A percentile compares a stretch with the other conserved stretches of the same genome.
Conservation (phyloP, 2,113 vertebrate species). For the Ancistrus triradiatus region DNA sequence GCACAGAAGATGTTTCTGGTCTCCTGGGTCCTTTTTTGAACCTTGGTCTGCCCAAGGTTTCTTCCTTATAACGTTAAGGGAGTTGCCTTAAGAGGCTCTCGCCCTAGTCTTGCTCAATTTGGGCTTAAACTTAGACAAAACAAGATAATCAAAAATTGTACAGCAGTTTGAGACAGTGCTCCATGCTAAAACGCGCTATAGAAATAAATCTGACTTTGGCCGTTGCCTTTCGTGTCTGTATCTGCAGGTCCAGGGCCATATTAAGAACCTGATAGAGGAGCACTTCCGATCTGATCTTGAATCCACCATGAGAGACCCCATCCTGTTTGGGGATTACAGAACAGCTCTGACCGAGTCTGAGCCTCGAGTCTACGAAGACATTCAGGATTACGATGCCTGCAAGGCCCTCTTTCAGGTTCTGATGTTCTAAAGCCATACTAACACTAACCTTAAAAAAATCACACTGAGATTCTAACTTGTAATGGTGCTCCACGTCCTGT, state of each 20-base stretch:
- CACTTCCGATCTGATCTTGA: conserved; percentile 75
- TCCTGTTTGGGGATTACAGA: conserved; percentile 93
- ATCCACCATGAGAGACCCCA: conserved; percentile 77
- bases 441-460: not conserved
- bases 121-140: too few relatives aligned
- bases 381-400: conserved; percentile 85
- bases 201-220: too few relatives aligned
- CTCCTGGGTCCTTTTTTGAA: too few relatives aligned
- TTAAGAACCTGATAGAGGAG: conserved; percentile 70
- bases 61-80: too few relatives aligned
- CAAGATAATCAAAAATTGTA: too few relatives aligned
- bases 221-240: not conserved
- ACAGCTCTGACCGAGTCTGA: conserved; percentile 78
- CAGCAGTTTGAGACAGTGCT: too few relatives aligned
- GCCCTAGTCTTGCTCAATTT: too few relatives aligned
- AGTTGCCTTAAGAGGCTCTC: too few relatives aligned
- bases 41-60: too few relatives aligned
- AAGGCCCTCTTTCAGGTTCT: conserved; percentile 88
- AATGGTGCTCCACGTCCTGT: conserved; percentile 16
- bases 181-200: too few relatives aligned
- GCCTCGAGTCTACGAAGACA: conserved; percentile 85
- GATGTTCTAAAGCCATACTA: not conserved
- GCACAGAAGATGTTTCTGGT: too few relatives aligned
- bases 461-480: not conserved
- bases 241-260: conserved; percentile 80